Evolutionary conservation across 2,797 vertebrate genomes (phyloP).

Genomic region (Picus viridis): DNA sequence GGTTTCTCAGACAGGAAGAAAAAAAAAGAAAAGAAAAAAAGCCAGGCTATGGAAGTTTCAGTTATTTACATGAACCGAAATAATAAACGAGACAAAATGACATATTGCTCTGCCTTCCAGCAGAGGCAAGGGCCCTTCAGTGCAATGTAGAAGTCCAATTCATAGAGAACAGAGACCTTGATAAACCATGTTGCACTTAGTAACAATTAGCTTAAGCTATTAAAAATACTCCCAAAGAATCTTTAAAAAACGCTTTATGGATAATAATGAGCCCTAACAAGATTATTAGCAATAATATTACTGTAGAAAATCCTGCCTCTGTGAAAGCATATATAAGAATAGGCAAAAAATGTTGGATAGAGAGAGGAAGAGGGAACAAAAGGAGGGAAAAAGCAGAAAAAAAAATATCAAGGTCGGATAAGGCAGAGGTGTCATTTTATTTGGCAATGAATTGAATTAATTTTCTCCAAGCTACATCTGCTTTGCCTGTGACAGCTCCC

Average conservation of each 20-base stretch:
- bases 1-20: background rate
- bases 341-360: background rate
- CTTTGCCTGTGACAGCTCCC: background rate
- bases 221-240: background rate
- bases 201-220: background rate
- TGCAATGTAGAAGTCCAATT: background rate
- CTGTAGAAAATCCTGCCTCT: background rate
- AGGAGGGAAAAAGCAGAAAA: background rate
- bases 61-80: background rate
- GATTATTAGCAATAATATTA: background rate
- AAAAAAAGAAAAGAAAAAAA: background rate
- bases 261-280: background rate
- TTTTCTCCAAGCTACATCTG: background rate
- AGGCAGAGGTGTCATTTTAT: background rate
- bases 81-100: background rate
- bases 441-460: background rate
- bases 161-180: rapidly evolving
- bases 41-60: background rate
- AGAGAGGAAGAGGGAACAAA: background rate
- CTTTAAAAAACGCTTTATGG: background rate
- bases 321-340: background rate
- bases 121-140: background rate
- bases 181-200: background rate
- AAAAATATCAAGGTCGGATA: background rate
- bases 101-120: background rate